A percentile compares a stretch with the other conserved stretches of the same genome.
Conservation (phyloP, 2,797 vertebrate genomes). For the Pseudomugil gertrudae region DNA sequence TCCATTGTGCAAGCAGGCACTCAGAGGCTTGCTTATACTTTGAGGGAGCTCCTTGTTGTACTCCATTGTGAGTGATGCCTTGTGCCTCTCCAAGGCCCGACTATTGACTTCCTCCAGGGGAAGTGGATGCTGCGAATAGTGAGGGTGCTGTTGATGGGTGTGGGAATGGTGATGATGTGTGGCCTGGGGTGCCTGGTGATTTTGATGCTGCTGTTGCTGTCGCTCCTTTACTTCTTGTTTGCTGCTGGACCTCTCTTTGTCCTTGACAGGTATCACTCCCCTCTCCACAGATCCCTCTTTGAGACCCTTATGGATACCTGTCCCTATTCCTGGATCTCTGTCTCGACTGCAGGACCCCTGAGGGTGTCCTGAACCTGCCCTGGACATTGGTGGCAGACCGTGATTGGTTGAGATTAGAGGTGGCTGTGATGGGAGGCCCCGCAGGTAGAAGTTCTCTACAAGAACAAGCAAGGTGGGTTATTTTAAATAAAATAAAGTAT, state of each 20-base stretch:
- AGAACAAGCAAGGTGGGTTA: conserved; percentile 24
- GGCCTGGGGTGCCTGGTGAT: conserved; percentile 73
- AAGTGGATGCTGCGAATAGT: conserved; percentile 79
- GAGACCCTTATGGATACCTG: conserved; percentile 84
- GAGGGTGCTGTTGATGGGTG: conserved; percentile 76
- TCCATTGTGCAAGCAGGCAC: conserved; percentile 90
- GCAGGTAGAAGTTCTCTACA: conserved; percentile 97
- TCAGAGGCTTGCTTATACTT: conserved; percentile 86
- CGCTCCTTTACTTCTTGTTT: conserved; percentile 88
- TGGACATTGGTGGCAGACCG: conserved; percentile 88
- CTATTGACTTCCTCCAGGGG: conserved; percentile 84
- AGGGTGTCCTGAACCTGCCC: conserved; percentile 86
- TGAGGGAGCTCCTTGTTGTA: conserved; percentile 86
- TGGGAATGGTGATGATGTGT: conserved; percentile 81
- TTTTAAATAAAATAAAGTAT: conserved; percentile 52
- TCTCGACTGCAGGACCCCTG: conserved; percentile 91
- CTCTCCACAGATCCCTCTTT: conserved; percentile 87
- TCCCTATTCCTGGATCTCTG: conserved; percentile 81
- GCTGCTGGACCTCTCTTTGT: conserved; percentile 86
- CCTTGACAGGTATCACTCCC: conserved; percentile 85
- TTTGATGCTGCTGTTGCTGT: conserved; percentile 69
- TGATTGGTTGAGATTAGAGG: conserved; percentile 91
- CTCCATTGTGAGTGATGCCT: conserved; percentile 84
- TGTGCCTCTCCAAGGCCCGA: conserved; percentile 86
- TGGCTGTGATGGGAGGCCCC: conserved; percentile 93